phyloP scores from a whole-genome alignment of 1,140 invertebrate species.

The Heliconius melpomene region DNA sequence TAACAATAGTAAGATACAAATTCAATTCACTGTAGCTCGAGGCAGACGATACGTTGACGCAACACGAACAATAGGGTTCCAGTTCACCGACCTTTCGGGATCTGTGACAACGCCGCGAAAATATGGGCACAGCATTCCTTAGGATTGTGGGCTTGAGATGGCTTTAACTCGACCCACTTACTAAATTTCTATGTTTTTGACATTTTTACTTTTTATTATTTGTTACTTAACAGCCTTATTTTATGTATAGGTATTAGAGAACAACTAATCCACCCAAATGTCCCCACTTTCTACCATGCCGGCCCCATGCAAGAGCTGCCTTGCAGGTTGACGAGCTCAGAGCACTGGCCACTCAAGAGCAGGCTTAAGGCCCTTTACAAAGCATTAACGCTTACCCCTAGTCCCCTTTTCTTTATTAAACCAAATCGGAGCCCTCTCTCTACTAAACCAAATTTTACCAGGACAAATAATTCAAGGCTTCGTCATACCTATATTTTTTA shows the following conservation, averaged over 20 bases:
- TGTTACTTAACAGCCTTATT: not conserved
- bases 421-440: too few species aligned
- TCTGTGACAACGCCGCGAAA: constrained; percentile 78
- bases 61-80: constrained; percentile 77
- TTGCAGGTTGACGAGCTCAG: too few species aligned
- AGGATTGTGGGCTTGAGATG: constrained; percentile 50
- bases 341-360: too few species aligned
- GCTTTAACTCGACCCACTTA: constrained; percentile 15
- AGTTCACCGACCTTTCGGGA: constrained; percentile 76
- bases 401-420: too few species aligned
- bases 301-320: too few species aligned
- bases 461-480: too few species aligned
- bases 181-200: constrained; percentile 29
- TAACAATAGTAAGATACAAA: constrained; percentile 75
- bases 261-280: too few species aligned
- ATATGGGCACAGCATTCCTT: constrained; percentile 70
- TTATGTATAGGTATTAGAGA: not conserved
- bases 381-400: too few species aligned
- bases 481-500: too few species aligned
- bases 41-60: constrained; percentile 78
- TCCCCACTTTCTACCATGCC: too few species aligned
- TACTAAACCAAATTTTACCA: too few species aligned
- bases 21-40: constrained; percentile 74
- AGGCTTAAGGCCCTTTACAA: too few species aligned
- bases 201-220: not conserved